phyloP scores from a whole-genome alignment of 2,888 invertebrate species.

The Pegoplata infirma region DNA sequence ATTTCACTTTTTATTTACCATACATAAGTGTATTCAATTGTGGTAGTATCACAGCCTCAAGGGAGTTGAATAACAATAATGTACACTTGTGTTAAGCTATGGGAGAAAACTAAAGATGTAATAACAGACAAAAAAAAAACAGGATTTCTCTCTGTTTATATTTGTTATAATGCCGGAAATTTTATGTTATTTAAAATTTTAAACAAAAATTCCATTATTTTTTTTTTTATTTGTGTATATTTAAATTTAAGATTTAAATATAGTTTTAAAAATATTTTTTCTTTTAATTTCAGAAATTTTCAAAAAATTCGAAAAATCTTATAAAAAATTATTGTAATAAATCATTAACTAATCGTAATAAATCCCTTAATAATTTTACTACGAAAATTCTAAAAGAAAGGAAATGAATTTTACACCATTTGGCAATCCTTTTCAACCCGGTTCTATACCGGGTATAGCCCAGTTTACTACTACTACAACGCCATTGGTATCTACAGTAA shows the following conservation, averaged over 20 bases:
- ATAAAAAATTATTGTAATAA: slow-evolving; percentile 32
- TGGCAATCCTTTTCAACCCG: slow-evolving; percentile 87
- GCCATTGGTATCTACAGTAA: slow-evolving; percentile 81
- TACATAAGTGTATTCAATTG: slow-evolving; percentile 2
- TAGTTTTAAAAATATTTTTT: too few species aligned
- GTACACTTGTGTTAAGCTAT: neutral
- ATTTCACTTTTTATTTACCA: slow-evolving; percentile 62
- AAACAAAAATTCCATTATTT: too few species aligned
- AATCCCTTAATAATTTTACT: slow-evolving; percentile 34
- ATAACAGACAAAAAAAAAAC: neutral
- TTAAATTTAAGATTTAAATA: too few species aligned
- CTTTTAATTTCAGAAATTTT: slow-evolving; percentile 45
- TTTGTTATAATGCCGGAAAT: slow-evolving; percentile 46
- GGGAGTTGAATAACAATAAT: slow-evolving; percentile 37
- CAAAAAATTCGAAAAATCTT: slow-evolving; percentile 40
- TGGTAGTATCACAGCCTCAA: slow-evolving; percentile 32
- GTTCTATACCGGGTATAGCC: slow-evolving; percentile 89
- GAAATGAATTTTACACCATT: slow-evolving; percentile 93
- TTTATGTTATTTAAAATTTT: too few species aligned
- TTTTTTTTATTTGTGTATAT: neutral
- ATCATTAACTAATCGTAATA: slow-evolving; percentile 38
- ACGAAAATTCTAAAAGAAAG: slow-evolving; percentile 54
- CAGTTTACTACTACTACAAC: slow-evolving; percentile 83
- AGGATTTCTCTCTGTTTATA: slow-evolving; percentile 45
- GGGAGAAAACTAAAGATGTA: slow-evolving; percentile 28